Conservation (phyloP, 2,888 invertebrate species). For the Macrophya annulata region DNA sequence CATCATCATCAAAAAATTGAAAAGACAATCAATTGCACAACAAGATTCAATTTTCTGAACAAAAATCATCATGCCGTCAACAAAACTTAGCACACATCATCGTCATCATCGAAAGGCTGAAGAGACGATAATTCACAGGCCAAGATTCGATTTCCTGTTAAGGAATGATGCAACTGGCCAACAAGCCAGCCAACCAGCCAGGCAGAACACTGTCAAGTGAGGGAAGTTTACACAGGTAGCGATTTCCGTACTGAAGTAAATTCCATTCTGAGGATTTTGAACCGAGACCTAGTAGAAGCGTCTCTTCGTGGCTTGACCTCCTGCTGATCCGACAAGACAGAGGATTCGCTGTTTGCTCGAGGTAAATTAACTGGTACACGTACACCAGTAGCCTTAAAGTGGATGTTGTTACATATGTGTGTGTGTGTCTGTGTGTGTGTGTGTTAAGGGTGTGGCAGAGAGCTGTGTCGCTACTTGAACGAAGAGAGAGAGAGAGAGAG, state of each 20-base stretch:
- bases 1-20: neutral
- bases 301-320: conserved; percentile 8
- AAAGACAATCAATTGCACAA: neutral
- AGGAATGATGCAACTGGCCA: conserved; percentile 31
- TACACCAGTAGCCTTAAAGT: neutral
- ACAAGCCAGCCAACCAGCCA: neutral
- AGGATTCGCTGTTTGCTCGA: conserved; percentile 9
- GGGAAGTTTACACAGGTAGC: neutral
- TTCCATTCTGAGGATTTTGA: neutral
- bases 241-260: neutral
- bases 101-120: too few relatives aligned
- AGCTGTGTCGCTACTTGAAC: neutral
- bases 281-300: neutral
- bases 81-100: too few relatives aligned
- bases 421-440: neutral
- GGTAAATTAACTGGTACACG: conserved; percentile 31
- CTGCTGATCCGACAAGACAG: neutral
- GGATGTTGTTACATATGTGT: neutral
- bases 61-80: neutral
- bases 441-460: neutral
- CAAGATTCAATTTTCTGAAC: neutral
- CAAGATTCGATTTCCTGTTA: too few relatives aligned
- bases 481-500: conserved; percentile 4
- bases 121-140: too few relatives aligned
- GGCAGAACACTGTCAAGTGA: neutral